These are phyloP conservation scores for Orthosia gracilis DNA, from an alignment of 2,888 invertebrate species.

Conservation along the genomic window DNA sequence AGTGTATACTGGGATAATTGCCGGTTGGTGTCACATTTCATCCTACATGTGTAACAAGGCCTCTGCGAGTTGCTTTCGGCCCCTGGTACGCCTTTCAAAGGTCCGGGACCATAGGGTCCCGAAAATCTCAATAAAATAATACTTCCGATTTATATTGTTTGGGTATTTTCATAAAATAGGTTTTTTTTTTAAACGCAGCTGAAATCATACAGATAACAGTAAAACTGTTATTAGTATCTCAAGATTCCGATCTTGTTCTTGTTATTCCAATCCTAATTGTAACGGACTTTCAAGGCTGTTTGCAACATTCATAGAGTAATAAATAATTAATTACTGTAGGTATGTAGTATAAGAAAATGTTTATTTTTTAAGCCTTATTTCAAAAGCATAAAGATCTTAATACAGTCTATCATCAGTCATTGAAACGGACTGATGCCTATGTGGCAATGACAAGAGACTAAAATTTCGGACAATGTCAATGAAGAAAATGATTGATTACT, in stretches of 20 bases:
- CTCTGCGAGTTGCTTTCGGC: too few relatives aligned
- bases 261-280: slow-evolving; percentile 48
- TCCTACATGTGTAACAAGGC: too few relatives aligned
- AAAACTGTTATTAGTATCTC: slow-evolving; percentile 15
- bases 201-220: too few relatives aligned
- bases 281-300: slow-evolving; percentile 46
- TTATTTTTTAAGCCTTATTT: slow-evolving; percentile 12
- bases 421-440: not conserved
- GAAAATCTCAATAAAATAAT: too few relatives aligned
- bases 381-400: not conserved
- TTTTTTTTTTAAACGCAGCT: not conserved
- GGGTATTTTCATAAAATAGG: not conserved
- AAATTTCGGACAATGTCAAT: not conserved
- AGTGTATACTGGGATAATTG: too few relatives aligned
- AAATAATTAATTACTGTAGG: slow-evolving; percentile 20
- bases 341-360: not conserved
- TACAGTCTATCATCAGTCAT: not conserved
- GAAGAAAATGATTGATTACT: not conserved
- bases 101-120: too few relatives aligned
- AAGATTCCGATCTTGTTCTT: slow-evolving; percentile 25
- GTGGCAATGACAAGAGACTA: not conserved
- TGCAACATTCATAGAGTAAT: slow-evolving; percentile 22
- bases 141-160: slow-evolving; percentile 16
- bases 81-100: too few relatives aligned
- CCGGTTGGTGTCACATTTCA: too few relatives aligned